phyloP scores from a whole-genome alignment of 2,888 invertebrate genomes.

The Drosophila robusta region DNA sequence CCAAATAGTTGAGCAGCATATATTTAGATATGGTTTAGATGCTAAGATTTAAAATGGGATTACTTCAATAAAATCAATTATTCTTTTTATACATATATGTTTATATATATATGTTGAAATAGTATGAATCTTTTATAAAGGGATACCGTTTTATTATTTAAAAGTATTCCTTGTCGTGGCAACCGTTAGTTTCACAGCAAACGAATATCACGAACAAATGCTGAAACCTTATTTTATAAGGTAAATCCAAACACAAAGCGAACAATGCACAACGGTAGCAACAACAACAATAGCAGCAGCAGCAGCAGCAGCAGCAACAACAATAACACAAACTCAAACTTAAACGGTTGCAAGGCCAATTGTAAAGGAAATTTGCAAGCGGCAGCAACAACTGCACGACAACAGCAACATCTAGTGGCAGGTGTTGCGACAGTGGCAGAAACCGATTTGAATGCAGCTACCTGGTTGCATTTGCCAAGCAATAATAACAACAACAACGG shows the following conservation, averaged over 20 bases:
- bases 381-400: slow-evolving; percentile 6
- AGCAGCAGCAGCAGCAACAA: slow-evolving; percentile 1
- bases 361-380: too few relatives aligned
- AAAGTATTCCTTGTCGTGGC: too few relatives aligned
- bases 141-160: too few relatives aligned
- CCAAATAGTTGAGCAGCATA: too few relatives aligned
- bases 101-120: too few relatives aligned
- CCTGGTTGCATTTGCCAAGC: slow-evolving; percentile 18
- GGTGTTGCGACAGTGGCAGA: slow-evolving; percentile 9
- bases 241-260: background rate
- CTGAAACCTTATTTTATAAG: too few relatives aligned
- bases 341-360: slow-evolving; percentile 31
- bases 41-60: too few relatives aligned
- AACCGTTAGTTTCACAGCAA: too few relatives aligned
- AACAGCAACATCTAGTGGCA: slow-evolving; percentile 17
- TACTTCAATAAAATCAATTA: too few relatives aligned
- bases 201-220: slow-evolving; percentile 1
- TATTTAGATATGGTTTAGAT: too few relatives aligned
- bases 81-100: too few relatives aligned
- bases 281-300: slow-evolving; percentile 2
- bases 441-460: slow-evolving; percentile 9
- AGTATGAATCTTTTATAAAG: too few relatives aligned
- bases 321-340: slow-evolving; percentile 10
- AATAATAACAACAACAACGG: slow-evolving; percentile 18
- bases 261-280: slow-evolving; percentile 18